Conservation (phyloP, 2,888 invertebrate species). For the Artemia sinica region DNA sequence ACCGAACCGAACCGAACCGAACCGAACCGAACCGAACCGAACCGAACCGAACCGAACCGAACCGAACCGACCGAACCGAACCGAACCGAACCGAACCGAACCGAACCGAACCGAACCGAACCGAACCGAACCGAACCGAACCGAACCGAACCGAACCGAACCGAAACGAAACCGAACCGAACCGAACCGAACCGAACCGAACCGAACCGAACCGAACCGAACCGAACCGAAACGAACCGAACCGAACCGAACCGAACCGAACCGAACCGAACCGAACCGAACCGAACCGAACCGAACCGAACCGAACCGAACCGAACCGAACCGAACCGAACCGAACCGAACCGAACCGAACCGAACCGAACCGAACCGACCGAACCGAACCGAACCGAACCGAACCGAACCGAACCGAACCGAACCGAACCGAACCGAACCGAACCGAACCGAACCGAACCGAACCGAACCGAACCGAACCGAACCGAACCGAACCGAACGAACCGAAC, state of each 20-base stretch:
- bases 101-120: slow-evolving; percentile 21
- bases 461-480: slow-evolving; percentile 21
- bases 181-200: too few species aligned
- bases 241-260: slow-evolving; percentile 23
- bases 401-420: slow-evolving; percentile 22
- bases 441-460: slow-evolving; percentile 23
- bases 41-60: slow-evolving; percentile 22
- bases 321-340: slow-evolving; percentile 22
- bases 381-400: slow-evolving; percentile 23
- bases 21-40: slow-evolving; percentile 22
- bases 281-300: slow-evolving; percentile 23
- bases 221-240: too few species aligned
- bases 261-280: slow-evolving; percentile 21
- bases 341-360: slow-evolving; percentile 23
- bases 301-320: slow-evolving; percentile 23
- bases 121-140: slow-evolving; percentile 23
- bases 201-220: too few species aligned
- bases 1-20: slow-evolving; percentile 18
- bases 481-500: too few species aligned
- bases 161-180: too few species aligned
- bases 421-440: slow-evolving; percentile 22
- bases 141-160: too few species aligned
- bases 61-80: slow-evolving; percentile 21
- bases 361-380: slow-evolving; percentile 18
- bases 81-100: slow-evolving; percentile 17